Evolutionary conservation across 2,113 vertebrate species (phyloP), one percentile per base, ranked within the genome.

Genomic region (Engraulis encrasicolus): DNA sequence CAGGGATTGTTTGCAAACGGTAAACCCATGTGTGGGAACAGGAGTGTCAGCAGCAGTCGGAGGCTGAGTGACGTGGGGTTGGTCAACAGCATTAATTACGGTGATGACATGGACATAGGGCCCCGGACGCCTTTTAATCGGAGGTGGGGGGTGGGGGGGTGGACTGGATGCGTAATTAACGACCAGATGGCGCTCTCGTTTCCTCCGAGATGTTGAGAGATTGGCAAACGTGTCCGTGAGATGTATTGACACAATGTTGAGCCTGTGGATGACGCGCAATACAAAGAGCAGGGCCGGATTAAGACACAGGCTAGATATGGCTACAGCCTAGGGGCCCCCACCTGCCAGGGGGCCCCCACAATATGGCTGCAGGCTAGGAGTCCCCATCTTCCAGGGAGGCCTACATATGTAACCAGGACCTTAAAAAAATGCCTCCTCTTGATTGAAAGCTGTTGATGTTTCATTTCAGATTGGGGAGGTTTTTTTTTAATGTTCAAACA

Each of bases 141-240:
- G 82, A 0, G 40, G 18, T 84, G n/a, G n/a, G n/a, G n/a, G n/a
- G n/a, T n/a, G n/a, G n/a, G n/a, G n/a, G n/a, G n/a, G n/a, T n/a
- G n/a, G n/a, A n/a, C n/a, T n/a, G n/a, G n/a, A n/a, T n/a, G n/a
- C n/a, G 78, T 85, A 78, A 87, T 87, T 85, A 80, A 17, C 79
- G 82, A 84, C 48, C 89, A 90, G 87, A 86, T 88, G 87, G 89
- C 66, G 54, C 38, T 84, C 66, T 61, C 78, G 37, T 78, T 82
- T 82, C 50, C 48, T n/a, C 27, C 36, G 58, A 89, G 78, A 82
- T 52, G 81, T 19, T 81, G 81, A 40, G 23, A 81, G 82, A 83
- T 81, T 71, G 78, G 52, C n/a, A n/a, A n/a, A 81, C 40, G 54
- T 23, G 6, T n/a, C 54, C 54, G 23, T 6, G 1, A 58, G 20